Evolutionary conservation across 2,113 vertebrate genomes (phyloP).

Genomic region (Bungarus multicinctus): DNA sequence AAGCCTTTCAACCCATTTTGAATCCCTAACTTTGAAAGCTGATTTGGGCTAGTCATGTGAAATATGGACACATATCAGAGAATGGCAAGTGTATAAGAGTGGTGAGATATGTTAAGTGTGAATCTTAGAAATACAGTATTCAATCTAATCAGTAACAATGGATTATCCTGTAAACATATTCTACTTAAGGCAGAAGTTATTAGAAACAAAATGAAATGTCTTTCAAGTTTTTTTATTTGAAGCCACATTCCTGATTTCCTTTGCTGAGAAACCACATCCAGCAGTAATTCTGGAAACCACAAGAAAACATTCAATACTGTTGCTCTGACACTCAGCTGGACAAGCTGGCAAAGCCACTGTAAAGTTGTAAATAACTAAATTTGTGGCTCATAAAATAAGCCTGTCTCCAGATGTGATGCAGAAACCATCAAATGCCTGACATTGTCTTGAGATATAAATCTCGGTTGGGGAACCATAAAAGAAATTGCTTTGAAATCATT

Average conservation of each 20-base stretch:
- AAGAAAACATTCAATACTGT: background rate
- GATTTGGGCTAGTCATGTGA: background rate
- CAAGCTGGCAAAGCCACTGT: slow-evolving; percentile 26
- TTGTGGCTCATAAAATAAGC: slow-evolving; percentile 37
- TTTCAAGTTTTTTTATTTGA: background rate
- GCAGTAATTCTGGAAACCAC: background rate
- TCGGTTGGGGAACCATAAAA: slow-evolving; percentile 42
- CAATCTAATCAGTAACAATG: background rate
- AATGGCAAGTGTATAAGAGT: background rate
- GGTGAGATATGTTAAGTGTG: background rate
- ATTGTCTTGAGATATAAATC: slow-evolving; percentile 24
- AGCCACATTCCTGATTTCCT: slow-evolving; percentile 2
- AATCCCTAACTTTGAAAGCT: background rate
- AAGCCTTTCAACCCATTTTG: background rate
- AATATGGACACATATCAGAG: background rate
- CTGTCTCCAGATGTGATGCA: background rate
- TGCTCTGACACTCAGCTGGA: background rate
- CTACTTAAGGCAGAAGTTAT: background rate
- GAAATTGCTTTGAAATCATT: slow-evolving; percentile 29
- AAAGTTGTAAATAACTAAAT: slow-evolving; percentile 22
- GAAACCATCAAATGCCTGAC: slow-evolving; percentile 32
- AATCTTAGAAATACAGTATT: background rate
- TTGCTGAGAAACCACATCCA: background rate
- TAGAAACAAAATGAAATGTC: background rate
- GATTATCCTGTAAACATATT: background rate